These are phyloP conservation scores for Cephalopterus ornatus DNA, from an alignment of 2,113 vertebrate species.

Conservation along the genomic window DNA sequence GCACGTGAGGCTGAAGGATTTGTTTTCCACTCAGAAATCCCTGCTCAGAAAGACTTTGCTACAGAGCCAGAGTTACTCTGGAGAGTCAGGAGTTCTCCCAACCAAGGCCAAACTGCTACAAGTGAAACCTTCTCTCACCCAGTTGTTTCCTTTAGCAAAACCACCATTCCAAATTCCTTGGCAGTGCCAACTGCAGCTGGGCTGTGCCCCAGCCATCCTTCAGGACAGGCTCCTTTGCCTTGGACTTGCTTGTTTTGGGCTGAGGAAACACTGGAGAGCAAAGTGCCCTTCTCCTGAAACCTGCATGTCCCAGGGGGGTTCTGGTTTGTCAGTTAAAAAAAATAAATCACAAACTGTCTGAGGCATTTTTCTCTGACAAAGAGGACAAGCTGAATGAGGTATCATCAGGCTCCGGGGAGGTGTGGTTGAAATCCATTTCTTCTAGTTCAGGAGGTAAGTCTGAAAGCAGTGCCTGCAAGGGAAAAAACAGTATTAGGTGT, in stretches of 20 bases:
- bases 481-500: not conserved
- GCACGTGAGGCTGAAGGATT: slow-evolving; percentile 13
- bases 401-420: slow-evolving; percentile 76
- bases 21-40: slow-evolving; percentile 3
- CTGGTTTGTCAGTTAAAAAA: not conserved
- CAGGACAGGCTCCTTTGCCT: not conserved
- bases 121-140: slow-evolving; percentile 28
- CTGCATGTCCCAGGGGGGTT: not conserved
- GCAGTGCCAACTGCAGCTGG: not conserved
- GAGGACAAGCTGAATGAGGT: slow-evolving; percentile 85
- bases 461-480: slow-evolving; percentile 86
- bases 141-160: slow-evolving; percentile 2
- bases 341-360: slow-evolving; percentile 77
- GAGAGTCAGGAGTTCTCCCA: slow-evolving; percentile 42
- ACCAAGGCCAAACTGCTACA: slow-evolving; percentile 27
- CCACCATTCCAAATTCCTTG: not conserved
- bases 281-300: slow-evolving; percentile 39
- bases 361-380: slow-evolving; percentile 86
- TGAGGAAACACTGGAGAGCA: slow-evolving; percentile 35
- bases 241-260: slow-evolving; percentile 1
- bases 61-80: slow-evolving; percentile 34
- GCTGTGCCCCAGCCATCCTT: not conserved
- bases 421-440: slow-evolving; percentile 83
- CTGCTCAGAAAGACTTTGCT: slow-evolving; percentile 43
- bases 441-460: slow-evolving; percentile 94